These are phyloP conservation scores for Acleris cristana DNA, from an alignment of 2,888 invertebrate species.

Conservation along the genomic window DNA sequence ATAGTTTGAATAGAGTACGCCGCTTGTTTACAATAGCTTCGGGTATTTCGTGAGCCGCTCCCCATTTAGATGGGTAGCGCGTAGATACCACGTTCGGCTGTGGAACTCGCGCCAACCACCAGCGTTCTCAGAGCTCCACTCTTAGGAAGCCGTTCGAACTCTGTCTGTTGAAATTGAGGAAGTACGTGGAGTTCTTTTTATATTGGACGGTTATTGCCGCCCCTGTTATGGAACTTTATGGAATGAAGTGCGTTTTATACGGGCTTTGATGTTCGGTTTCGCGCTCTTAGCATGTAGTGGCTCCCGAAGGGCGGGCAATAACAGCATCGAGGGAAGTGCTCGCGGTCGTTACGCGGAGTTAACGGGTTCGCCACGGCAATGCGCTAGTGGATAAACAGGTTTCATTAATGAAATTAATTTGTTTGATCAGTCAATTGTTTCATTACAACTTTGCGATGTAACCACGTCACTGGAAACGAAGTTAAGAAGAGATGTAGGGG, in stretches of 20 bases:
- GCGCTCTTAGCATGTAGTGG: slow-evolving; percentile 70
- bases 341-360: slow-evolving; percentile 57
- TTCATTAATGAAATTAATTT: slow-evolving; percentile 1
- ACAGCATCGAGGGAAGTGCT: slow-evolving; percentile 67
- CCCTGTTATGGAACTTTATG: slow-evolving; percentile 75
- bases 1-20: slow-evolving; percentile 77
- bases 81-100: slow-evolving; percentile 69
- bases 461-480: too few relatives aligned
- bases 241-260: slow-evolving; percentile 78
- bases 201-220: slow-evolving; percentile 61
- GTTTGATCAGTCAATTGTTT: too few relatives aligned
- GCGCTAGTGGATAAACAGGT: slow-evolving; percentile 44
- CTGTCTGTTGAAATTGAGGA: slow-evolving; percentile 42
- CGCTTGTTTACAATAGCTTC: slow-evolving; percentile 80
- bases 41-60: slow-evolving; percentile 78
- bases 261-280: slow-evolving; percentile 78
- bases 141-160: slow-evolving; percentile 42
- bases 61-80: slow-evolving; percentile 77
- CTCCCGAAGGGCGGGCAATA: slow-evolving; percentile 69
- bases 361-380: slow-evolving; percentile 59
- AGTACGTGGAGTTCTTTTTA: slow-evolving; percentile 57
- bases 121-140: slow-evolving; percentile 55
- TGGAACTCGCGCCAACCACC: slow-evolving; percentile 64
- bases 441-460: too few relatives aligned
- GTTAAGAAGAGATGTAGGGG: too few relatives aligned